Evolutionary conservation across 2,888 invertebrate species (phyloP).

Genomic region (Cryptosula pallasiana): DNA sequence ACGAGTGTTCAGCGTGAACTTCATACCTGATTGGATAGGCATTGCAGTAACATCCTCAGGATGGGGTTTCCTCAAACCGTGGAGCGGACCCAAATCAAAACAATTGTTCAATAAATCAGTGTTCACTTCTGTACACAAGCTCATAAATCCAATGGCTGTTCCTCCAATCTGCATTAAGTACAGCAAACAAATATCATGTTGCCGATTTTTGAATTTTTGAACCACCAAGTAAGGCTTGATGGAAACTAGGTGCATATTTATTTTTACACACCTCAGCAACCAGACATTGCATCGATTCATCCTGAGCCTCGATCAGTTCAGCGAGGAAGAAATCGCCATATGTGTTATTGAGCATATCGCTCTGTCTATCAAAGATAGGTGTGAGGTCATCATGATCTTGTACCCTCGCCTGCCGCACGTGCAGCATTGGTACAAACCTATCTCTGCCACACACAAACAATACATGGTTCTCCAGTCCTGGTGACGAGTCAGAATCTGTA

Average conservation of each 20-base stretch:
- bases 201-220: too few relatives aligned
- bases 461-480: slow-evolving; percentile 29
- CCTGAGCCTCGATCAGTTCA: slow-evolving; percentile 53
- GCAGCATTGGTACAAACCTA: slow-evolving; percentile 48
- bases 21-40: not conserved
- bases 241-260: too few relatives aligned
- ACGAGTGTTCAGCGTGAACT: too few relatives aligned
- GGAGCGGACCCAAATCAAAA: slow-evolving; percentile 51
- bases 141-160: slow-evolving; percentile 53
- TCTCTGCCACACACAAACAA: slow-evolving; percentile 47
- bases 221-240: too few relatives aligned
- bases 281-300: slow-evolving; percentile 52
- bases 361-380: slow-evolving; percentile 53
- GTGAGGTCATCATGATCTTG: slow-evolving; percentile 54
- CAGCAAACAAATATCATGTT: too few relatives aligned
- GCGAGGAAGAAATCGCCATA: slow-evolving; percentile 54
- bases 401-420: slow-evolving; percentile 49
- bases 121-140: slow-evolving; percentile 49
- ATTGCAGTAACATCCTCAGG: slow-evolving; percentile 31
- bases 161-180: slow-evolving; percentile 53
- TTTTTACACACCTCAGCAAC: slow-evolving; percentile 54
- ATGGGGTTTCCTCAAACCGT: slow-evolving; percentile 47
- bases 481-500: slow-evolving; percentile 25
- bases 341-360: slow-evolving; percentile 45
- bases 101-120: slow-evolving; percentile 48